phyloP scores from a whole-genome alignment of 2,888 invertebrate genomes.

The Trichacis sp. region DNA sequence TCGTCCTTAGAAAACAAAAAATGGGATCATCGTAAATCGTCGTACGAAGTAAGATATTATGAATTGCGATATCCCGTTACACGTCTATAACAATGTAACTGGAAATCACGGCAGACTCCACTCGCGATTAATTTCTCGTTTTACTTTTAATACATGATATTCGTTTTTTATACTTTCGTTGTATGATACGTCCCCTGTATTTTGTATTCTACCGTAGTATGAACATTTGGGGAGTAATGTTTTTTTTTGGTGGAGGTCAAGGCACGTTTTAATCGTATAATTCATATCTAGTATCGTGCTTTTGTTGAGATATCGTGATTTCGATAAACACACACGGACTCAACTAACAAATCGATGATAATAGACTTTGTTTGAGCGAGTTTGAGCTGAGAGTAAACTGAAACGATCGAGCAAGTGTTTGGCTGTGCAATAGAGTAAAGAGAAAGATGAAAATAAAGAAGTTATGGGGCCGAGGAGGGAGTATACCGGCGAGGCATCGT shows the following conservation, averaged over 20 bases:
- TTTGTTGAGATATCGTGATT: conserved; percentile 23
- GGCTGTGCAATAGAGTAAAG: conserved; percentile 67
- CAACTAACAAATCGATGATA: not conserved
- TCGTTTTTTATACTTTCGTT: conserved; percentile 21
- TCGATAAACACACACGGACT: conserved; percentile 21
- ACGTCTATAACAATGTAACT: conserved; percentile 41
- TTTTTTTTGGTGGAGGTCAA: conserved; percentile 32
- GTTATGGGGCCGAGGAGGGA: conserved; percentile 27
- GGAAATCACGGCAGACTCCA: conserved; percentile 42
- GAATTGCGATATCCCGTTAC: conserved; percentile 49
- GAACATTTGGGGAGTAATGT: not conserved
- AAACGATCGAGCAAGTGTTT: conserved; percentile 65
- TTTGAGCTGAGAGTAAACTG: conserved; percentile 46
- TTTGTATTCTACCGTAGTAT: conserved; percentile 13
- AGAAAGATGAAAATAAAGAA: conserved; percentile 47
- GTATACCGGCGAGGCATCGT: conserved; percentile 16
- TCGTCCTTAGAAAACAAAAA: conserved; percentile 58
- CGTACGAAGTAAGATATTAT: conserved; percentile 49
- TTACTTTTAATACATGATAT: not conserved
- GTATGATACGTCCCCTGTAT: conserved; percentile 2
- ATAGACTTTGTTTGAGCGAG: conserved; percentile 19
- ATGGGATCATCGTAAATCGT: conserved; percentile 56
- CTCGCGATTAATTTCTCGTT: conserved; percentile 28
- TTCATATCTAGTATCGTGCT: conserved; percentile 18
- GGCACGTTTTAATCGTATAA: conserved; percentile 29